phyloP scores from a whole-genome alignment of 2,888 invertebrate species.

The Horisme vitalbata region DNA sequence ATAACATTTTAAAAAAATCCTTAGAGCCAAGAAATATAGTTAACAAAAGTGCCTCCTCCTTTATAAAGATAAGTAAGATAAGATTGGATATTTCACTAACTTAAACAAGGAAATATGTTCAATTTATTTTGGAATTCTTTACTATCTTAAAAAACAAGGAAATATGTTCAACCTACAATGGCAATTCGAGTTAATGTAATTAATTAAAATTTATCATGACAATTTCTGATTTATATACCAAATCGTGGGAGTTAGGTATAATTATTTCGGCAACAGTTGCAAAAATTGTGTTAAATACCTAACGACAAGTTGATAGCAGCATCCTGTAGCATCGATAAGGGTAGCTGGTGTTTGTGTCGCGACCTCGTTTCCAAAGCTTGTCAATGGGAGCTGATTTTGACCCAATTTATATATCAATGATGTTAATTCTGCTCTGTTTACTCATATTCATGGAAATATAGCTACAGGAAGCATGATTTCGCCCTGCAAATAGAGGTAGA shows the following conservation, averaged over 20 bases:
- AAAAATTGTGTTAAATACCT: constrained; percentile 77
- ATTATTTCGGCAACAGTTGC: constrained; percentile 82
- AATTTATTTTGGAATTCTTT: no score
- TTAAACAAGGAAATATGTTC: no score
- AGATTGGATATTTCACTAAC: no score
- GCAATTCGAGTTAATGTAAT: not conserved
- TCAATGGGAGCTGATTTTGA: constrained; percentile 79
- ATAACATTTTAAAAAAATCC: no score
- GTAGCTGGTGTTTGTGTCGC: constrained; percentile 63
- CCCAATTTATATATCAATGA: constrained; percentile 61
- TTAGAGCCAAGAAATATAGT: no score
- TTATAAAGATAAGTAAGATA: no score
- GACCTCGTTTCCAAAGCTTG: constrained; percentile 76
- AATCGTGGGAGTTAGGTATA: constrained; percentile 68
- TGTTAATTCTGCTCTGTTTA: constrained; percentile 44
- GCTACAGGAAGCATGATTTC: constrained; percentile 27
- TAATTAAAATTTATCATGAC: constrained; percentile 32
- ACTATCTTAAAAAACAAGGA: no score
- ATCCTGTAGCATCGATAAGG: constrained; percentile 74
- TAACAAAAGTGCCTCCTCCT: no score
- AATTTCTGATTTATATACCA: constrained; percentile 43
- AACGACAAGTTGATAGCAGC: constrained; percentile 77
- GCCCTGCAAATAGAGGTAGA: no score
- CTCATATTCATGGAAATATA: constrained; percentile 26
- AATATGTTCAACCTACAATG: no score